Base-by-base conservation (phyloP, 1,140 invertebrate species). In the Stenopsyche tienmushanensis region DNA sequence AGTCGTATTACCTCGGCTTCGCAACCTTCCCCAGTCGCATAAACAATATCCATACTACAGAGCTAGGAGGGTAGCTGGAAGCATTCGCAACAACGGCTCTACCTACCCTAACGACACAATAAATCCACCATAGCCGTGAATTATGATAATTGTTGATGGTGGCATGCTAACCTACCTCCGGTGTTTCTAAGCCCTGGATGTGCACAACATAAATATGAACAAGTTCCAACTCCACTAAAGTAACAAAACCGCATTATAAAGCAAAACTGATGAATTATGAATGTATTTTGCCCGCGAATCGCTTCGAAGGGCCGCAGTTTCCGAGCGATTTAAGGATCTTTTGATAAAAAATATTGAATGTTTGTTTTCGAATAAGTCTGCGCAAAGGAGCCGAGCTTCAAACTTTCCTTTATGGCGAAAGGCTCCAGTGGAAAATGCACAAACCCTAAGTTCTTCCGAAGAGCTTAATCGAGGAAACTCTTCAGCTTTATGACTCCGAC, bases 51-150 rank as follows among this genome's bases (percentile, higher is more conserved):
- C 52, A n/a, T n/a, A n/a, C n/a, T n/a, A n/a, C n/a, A 23, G 52
- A 44, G n/a, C n/a, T 44, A 24, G 42, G 54, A 18, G 29, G 47
- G 20, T 39, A 9, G 47, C n/a, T 18, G 2, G 34, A 25, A 15
- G 49, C 21, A 10, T 15, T 45, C 13, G 13, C 42, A 5, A 34
- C 39, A 20, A 13, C 39, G 52, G 25, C n/a, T n/a, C n/a, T n/a
- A n/a, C n/a, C n/a, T n/a, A n/a, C n/a, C n/a, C 10, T 65, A 65
- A 65, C 63, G 63, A 65, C 63, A 65, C 63, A 23, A 55, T 65
- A 65, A 65, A 65, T 65, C 54, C 63, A 58, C 47, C 15, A 42
- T 18, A 23, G 10, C 29, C 53, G 24, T 57, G 63, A 65, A 55
- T 65, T 65, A 65, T 47, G 39, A 47, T 65, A 65, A 65, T 58